Evolutionary conservation across 2,797 vertebrate species (phyloP).

Genomic region (Melanotaenia trifasciata): DNA sequence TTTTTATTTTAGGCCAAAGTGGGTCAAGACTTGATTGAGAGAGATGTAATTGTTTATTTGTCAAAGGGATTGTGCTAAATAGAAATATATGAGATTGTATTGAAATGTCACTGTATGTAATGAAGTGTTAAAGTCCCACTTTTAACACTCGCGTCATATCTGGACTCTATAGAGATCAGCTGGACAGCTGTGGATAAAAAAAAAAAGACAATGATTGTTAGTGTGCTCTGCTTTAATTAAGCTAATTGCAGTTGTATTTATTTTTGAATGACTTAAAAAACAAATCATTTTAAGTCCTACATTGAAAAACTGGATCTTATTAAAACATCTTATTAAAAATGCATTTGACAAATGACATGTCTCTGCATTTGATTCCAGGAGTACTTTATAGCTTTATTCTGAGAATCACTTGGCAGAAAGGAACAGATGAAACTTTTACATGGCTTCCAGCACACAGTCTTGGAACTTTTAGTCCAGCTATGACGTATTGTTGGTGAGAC

Average conservation of each 20-base stretch:
- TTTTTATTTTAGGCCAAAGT: conserved; percentile 78
- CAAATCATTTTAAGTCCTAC: neutral
- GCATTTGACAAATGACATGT: no score
- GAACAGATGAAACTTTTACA: neutral
- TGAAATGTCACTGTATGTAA: conserved; percentile 73
- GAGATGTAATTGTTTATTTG: conserved; percentile 71
- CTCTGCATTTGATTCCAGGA: conserved; percentile 3
- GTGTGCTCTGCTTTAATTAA: neutral
- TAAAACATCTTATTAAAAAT: no score
- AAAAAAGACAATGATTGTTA: neutral
- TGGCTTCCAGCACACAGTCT: conserved; percentile 2
- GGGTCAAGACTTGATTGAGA: conserved; percentile 44
- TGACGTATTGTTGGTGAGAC: conserved; percentile 51
- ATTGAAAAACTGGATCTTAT: neutral
- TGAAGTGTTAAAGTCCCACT: conserved; percentile 63
- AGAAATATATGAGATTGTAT: conserved; percentile 74
- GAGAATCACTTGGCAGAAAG: neutral
- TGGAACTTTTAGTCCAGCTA: conserved; percentile 43
- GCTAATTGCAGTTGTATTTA: neutral
- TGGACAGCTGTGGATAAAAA: neutral
- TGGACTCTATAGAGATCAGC: conserved; percentile 40
- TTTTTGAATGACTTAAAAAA: neutral
- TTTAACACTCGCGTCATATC: conserved; percentile 49
- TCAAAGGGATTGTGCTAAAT: conserved; percentile 69
- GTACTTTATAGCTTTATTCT: neutral